Conservation (phyloP, 2,113 vertebrate species). For the Amia ocellicauda region DNA sequence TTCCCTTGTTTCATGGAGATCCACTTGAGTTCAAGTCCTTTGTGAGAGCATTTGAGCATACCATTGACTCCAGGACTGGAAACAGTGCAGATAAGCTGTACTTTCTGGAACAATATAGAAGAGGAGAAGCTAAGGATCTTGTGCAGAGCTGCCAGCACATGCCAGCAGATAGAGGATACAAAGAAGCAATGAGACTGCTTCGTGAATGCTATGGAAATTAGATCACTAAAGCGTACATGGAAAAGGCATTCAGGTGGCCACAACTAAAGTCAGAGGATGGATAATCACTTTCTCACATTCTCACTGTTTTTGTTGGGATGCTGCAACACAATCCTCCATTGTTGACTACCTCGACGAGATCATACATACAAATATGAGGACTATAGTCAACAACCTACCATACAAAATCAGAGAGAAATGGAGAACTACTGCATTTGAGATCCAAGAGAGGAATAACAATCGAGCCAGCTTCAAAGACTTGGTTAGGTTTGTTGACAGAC, state of each 20-base stretch:
- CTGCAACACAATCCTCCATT: constrained; percentile 6
- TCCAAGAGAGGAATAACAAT: constrained; percentile 6
- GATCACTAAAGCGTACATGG: constrained; percentile 9
- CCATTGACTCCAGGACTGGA: neutral
- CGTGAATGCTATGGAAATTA: neutral
- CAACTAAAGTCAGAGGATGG: constrained; percentile 9
- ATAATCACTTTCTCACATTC: neutral
- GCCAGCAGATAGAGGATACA: neutral
- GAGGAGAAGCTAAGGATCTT: neutral
- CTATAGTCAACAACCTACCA: constrained; percentile 8
- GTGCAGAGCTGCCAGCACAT: neutral
- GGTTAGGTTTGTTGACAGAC: constrained; percentile 9
- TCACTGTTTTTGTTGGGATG: constrained; percentile 20
- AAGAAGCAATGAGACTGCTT: neutral
- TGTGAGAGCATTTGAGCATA: neutral
- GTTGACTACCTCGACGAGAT: constrained; percentile 20
- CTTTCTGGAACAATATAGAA: neutral
- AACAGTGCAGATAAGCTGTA: neutral
- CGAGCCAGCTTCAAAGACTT: constrained; percentile 23
- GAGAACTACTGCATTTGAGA: constrained; percentile 17
- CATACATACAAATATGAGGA: constrained; percentile 7
- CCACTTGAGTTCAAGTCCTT: neutral
- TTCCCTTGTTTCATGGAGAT: neutral
- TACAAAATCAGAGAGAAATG: constrained; percentile 24
- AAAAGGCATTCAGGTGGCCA: constrained; percentile 5